A percentile compares a stretch with the other conserved stretches of the same genome.
These are phyloP conservation scores for Drosophila bocki DNA, from an alignment of 1,140 invertebrate genomes.

Conservation along the genomic window DNA sequence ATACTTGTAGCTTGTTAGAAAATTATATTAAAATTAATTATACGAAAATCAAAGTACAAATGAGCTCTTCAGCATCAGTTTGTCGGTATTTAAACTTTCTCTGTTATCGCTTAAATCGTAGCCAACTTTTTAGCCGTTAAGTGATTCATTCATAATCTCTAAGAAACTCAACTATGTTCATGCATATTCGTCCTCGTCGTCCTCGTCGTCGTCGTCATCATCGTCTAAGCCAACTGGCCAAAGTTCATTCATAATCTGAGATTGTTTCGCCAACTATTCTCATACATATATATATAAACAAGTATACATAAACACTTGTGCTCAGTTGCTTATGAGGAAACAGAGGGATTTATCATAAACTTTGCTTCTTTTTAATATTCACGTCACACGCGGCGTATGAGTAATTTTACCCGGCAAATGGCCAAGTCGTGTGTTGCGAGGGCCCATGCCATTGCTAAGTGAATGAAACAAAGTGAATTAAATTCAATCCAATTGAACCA, in stretches of 20 bases:
- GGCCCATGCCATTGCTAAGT: constrained; percentile 19
- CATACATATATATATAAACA: constrained; percentile 7
- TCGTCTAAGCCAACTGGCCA: constrained; percentile 27
- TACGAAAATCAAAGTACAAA: no score
- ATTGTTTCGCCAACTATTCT: constrained; percentile 51
- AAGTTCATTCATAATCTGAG: constrained; percentile 56
- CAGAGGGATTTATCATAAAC: constrained; percentile 48
- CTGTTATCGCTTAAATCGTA: constrained; percentile 13
- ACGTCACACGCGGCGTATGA: constrained; percentile 62
- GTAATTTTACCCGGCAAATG: constrained; percentile 58
- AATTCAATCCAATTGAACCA: constrained; percentile 36
- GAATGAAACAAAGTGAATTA: constrained; percentile 47
- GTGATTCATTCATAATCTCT: constrained; percentile 53
- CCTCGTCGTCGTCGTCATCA: background rate
- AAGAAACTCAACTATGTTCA: constrained; percentile 26
- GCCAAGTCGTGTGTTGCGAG: constrained; percentile 33
- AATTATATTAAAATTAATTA: no score
- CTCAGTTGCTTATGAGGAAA: constrained; percentile 1
- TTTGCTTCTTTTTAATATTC: constrained; percentile 54
- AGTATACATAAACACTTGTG: constrained; percentile 38
- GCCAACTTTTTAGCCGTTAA: constrained; percentile 35
- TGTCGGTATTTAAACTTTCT: constrained; percentile 22
- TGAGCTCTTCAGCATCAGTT: no score
- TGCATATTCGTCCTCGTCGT: constrained; percentile 12
- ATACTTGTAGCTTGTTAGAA: no score